Base-by-base conservation (phyloP, 2,888 invertebrate genomes). In the Eupeodes latifasciatus region DNA sequence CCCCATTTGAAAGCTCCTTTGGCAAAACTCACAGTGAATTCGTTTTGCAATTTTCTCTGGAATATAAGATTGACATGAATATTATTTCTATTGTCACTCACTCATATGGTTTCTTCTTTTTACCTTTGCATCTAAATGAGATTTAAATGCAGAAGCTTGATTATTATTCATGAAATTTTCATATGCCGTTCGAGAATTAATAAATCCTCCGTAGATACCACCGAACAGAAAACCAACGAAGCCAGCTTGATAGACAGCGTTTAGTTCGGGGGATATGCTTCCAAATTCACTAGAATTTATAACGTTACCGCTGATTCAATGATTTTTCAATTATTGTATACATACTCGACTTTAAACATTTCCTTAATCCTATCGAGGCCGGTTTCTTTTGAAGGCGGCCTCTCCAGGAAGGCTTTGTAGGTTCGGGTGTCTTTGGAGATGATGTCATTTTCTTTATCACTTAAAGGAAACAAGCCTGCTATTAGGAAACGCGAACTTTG, bases 1-100 rank as follows among this genome's bases (percentile, higher is more conserved):
- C 96, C 96, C 95, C 96, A 96, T 90, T 94, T 94, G 16, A 94
- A 94, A 0, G 96, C 97, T n/a, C 97, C 97, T 93, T 94, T 96
- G 0, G 95, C 95, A 93, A 97, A 96, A 89, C 95, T 95, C 19
- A 96, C 67, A 0, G 95, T 96, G 1, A 97, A 96, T 92, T 94
- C 94, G 91, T 96, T 96, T 93, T 97, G 96, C 16, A 97, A 92
- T 91, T 95, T 95, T 94, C 95, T 95, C 96, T 97, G 92, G 83
- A 59, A 36, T 71, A 2, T 1, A 0, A 69, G 2, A 7, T 19
- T 1, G 7, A 2, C 2, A 1, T 27, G 27, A 27, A 27, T 27
- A 27, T 27, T 1, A 34, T 59, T 64, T 19, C 19, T 49, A 36
- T 34, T 2, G 0, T 16, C 14, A n/a, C 9, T 7, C 12, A 7